These are phyloP conservation scores for Naja naja DNA, from an alignment of 2,113 vertebrate genomes.

Conservation along the genomic window DNA sequence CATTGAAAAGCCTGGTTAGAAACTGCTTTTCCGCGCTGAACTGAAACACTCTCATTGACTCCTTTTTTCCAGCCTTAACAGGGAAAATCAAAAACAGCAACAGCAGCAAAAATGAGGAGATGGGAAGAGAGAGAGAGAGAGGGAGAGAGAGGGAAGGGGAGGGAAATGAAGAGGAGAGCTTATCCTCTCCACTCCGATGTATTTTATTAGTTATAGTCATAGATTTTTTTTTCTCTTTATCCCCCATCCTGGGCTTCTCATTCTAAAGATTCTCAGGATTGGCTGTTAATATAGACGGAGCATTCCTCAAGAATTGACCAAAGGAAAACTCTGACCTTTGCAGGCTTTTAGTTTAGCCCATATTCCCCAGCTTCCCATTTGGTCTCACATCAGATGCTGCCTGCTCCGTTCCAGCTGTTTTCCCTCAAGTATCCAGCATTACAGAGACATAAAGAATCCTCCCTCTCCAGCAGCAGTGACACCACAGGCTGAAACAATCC, in stretches of 20 bases:
- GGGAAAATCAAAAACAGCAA: slow-evolving; percentile 74
- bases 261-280: slow-evolving; percentile 53
- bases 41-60: slow-evolving; percentile 66
- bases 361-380: slow-evolving; percentile 77
- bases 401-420: slow-evolving; percentile 78
- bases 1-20: slow-evolving; percentile 64
- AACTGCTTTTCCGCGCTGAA: slow-evolving; percentile 66
- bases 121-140: neutral
- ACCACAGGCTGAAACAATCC: slow-evolving; percentile 77
- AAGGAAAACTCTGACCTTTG: slow-evolving; percentile 80
- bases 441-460: slow-evolving; percentile 71
- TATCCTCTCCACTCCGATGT: slow-evolving; percentile 48
- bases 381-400: slow-evolving; percentile 67
- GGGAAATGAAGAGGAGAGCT: slow-evolving; percentile 55
- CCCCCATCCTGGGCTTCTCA: slow-evolving; percentile 46
- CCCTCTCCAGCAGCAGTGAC: slow-evolving; percentile 70
- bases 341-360: slow-evolving; percentile 69
- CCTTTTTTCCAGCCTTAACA: slow-evolving; percentile 44
- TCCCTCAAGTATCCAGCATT: slow-evolving; percentile 82
- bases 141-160: slow-evolving; percentile 29
- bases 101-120: slow-evolving; percentile 27
- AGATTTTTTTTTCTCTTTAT: slow-evolving; percentile 48
- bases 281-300: slow-evolving; percentile 55
- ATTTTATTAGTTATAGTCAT: slow-evolving; percentile 31
- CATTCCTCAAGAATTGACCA: slow-evolving; percentile 70